phyloP scores from a whole-genome alignment of 1,140 invertebrate genomes.

The Copidosoma floridanum region DNA sequence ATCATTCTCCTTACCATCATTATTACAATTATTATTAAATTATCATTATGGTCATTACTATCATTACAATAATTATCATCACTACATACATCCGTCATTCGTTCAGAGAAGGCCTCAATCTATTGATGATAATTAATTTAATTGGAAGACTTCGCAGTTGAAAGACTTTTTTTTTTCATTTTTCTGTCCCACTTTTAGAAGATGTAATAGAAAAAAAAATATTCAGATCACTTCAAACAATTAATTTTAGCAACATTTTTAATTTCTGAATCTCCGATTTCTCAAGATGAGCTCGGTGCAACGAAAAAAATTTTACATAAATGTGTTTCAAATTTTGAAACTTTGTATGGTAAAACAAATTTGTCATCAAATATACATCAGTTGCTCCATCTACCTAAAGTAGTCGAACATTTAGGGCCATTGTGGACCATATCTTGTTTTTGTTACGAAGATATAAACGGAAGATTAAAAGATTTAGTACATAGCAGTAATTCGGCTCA shows the following conservation, averaged over 20 bases:
- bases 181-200: slow-evolving; percentile 19
- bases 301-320: neutral
- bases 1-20: too few species aligned
- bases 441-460: slow-evolving; percentile 8
- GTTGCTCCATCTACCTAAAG: neutral
- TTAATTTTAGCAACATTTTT: slow-evolving; percentile 15
- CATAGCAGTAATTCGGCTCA: slow-evolving; percentile 11
- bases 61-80: too few species aligned
- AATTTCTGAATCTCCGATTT: slow-evolving; percentile 8
- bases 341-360: neutral
- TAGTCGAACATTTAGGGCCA: neutral
- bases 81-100: too few species aligned
- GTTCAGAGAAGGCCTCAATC: too few species aligned
- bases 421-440: neutral
- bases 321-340: neutral
- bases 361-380: neutral
- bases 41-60: too few species aligned
- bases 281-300: neutral
- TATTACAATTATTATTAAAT: too few species aligned
- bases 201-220: slow-evolving; percentile 7
- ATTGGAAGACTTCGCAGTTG: too few species aligned
- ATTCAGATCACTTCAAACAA: slow-evolving; percentile 19
- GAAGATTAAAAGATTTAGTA: slow-evolving; percentile 8
- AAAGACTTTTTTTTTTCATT: too few species aligned
- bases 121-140: too few species aligned